phyloP scores from a whole-genome alignment of 1,140 invertebrate species.

The Pseudoatta argentina region DNA sequence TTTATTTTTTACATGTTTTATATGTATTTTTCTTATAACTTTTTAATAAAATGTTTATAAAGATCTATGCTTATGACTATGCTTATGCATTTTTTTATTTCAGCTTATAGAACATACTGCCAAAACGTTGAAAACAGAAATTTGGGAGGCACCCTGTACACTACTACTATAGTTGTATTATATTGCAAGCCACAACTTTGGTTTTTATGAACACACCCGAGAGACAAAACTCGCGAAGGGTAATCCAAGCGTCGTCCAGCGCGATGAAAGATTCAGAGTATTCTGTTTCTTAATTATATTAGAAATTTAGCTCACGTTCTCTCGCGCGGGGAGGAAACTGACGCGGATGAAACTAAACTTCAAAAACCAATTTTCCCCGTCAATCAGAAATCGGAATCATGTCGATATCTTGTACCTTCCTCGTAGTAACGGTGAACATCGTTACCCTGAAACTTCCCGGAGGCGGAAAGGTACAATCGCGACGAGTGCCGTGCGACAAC shows the following conservation, averaged over 20 bases:
- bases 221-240: not conserved
- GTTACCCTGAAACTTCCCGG: constrained; percentile 54
- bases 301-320: not conserved
- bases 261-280: not conserved
- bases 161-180: not conserved
- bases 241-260: not conserved
- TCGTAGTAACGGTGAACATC: constrained; percentile 42
- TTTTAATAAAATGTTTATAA: too few relatives aligned
- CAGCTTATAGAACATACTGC: too few relatives aligned
- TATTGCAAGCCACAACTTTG: not conserved
- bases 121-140: too few relatives aligned
- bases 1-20: too few relatives aligned
- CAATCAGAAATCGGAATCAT: constrained; percentile 48
- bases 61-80: too few relatives aligned
- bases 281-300: constrained; percentile 12
- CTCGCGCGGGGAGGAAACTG: not conserved
- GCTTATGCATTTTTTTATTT: too few relatives aligned
- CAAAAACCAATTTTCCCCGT: constrained; percentile 42
- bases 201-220: not conserved
- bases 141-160: too few relatives aligned
- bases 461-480: constrained; percentile 54
- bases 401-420: constrained; percentile 58
- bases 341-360: constrained; percentile 27
- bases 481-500: constrained; percentile 57
- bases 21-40: too few relatives aligned